Conservation (phyloP, 2,888 invertebrate species). For the Trachelus tabidus region DNA sequence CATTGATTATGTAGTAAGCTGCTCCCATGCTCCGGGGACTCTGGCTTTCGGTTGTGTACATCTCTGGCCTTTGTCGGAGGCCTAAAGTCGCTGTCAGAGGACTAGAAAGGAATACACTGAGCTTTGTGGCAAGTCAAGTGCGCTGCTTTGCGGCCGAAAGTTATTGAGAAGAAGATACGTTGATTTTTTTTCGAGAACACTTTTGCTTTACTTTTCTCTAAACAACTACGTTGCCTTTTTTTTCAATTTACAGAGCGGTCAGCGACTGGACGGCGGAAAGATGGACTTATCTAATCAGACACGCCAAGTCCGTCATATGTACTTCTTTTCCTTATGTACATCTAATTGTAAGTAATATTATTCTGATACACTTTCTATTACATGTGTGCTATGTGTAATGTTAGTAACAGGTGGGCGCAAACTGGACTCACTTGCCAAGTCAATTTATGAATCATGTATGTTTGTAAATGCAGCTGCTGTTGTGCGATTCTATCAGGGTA, state of each 20-base stretch:
- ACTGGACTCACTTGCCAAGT: background rate
- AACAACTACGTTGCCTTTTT: background rate
- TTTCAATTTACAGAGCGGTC: background rate
- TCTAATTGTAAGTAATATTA: background rate
- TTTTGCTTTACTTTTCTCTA: background rate
- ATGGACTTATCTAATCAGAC: background rate
- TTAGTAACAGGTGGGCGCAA: background rate
- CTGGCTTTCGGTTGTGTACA: background rate
- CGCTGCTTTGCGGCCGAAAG: background rate
- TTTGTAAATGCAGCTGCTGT: background rate
- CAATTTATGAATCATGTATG: background rate
- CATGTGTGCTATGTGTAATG: background rate
- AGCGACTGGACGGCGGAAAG: background rate
- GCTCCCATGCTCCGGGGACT: constrained; percentile 9
- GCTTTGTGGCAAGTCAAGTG: background rate
- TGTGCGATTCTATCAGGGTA: background rate
- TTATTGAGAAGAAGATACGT: background rate
- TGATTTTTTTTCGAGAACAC: background rate
- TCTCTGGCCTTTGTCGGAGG: constrained; percentile 1
- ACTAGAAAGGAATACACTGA: background rate
- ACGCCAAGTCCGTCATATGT: background rate
- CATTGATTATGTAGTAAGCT: constrained; percentile 46
- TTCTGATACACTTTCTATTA: background rate
- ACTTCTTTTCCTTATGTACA: background rate
- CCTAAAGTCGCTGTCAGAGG: background rate